phyloP scores from a whole-genome alignment of 2,797 vertebrate species.

The Amblyopsis hoosieri region DNA sequence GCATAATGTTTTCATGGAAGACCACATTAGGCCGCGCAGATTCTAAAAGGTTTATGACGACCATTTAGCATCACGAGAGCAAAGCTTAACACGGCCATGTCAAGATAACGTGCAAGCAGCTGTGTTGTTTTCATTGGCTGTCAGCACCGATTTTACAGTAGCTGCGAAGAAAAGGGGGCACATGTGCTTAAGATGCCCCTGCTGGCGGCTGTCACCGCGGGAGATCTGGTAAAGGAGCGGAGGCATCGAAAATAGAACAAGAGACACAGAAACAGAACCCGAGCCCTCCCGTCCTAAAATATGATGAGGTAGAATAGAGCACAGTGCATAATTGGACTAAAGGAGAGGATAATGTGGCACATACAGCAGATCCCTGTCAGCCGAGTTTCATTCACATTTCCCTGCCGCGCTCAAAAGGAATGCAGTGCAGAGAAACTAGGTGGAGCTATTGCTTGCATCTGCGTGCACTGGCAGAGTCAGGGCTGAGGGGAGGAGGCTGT shows the following conservation, averaged over 20 bases:
- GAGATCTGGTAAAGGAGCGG: conserved; percentile 63
- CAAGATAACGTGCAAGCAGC: conserved; percentile 85
- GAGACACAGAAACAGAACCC: conserved; percentile 40
- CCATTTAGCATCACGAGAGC: conserved; percentile 80
- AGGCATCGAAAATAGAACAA: conserved; percentile 71
- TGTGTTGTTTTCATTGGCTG: conserved; percentile 83
- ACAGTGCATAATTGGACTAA: conserved; percentile 71
- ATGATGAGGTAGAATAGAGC: conserved; percentile 70
- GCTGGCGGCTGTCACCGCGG: conserved; percentile 71
- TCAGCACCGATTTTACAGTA: conserved; percentile 84
- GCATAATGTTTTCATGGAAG: conserved; percentile 75
- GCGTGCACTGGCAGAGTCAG: conserved; percentile 32
- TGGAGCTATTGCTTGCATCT: conserved; percentile 74
- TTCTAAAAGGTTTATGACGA: conserved; percentile 84
- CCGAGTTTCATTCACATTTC: conserved; percentile 47
- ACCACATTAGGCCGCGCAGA: conserved; percentile 73
- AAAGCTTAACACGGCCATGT: conserved; percentile 82
- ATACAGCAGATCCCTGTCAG: conserved; percentile 51
- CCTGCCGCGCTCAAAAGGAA: conserved; percentile 38
- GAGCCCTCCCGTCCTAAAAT: conserved; percentile 67
- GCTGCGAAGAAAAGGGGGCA: conserved; percentile 67
- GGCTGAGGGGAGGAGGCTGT: conserved; percentile 31
- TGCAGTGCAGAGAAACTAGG: conserved; percentile 64
- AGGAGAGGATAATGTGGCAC: conserved; percentile 58
- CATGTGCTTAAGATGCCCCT: conserved; percentile 75